Conservation (phyloP, 64 coral and sea anemone genomes). For the Hydrozoanthus tunicans region DNA sequence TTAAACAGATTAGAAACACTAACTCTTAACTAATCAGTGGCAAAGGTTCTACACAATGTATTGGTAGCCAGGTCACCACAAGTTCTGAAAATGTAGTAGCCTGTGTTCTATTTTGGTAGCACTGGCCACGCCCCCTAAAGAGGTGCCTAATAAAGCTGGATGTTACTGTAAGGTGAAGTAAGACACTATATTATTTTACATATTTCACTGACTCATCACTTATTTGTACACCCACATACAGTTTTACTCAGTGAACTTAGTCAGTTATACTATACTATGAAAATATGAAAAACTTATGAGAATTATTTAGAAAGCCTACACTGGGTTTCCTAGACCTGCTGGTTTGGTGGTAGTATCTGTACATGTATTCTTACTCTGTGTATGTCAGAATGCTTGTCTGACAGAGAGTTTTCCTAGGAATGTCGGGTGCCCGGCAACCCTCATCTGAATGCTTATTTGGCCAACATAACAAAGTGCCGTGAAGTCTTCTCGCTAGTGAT, state of each 20-base stretch:
- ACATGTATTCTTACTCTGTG: background rate
- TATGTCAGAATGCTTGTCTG: background rate
- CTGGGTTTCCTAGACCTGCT: background rate
- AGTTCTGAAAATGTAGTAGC: background rate
- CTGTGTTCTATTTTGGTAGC: no score
- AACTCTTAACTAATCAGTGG: no score
- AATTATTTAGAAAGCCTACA: background rate
- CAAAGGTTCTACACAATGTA: no score
- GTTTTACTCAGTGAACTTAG: background rate
- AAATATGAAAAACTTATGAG: no score
- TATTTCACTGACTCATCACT: no score
- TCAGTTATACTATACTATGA: background rate
- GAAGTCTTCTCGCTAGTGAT: slow-evolving; percentile 84
- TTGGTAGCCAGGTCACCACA: background rate
- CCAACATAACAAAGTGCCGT: slow-evolving; percentile 77
- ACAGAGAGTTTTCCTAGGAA: slow-evolving; percentile 4
- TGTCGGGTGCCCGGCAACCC: slow-evolving; percentile 21
- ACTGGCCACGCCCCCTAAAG: no score
- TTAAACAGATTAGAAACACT: background rate
- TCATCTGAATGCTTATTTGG: slow-evolving; percentile 65
- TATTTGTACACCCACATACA: background rate
- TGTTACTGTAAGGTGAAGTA: no score
- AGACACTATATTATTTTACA: no score
- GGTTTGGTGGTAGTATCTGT: background rate
- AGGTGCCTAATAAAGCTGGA: no score